phyloP scores from a whole-genome alignment of 2,113 vertebrate species.

The Chionodraco myersi region DNA sequence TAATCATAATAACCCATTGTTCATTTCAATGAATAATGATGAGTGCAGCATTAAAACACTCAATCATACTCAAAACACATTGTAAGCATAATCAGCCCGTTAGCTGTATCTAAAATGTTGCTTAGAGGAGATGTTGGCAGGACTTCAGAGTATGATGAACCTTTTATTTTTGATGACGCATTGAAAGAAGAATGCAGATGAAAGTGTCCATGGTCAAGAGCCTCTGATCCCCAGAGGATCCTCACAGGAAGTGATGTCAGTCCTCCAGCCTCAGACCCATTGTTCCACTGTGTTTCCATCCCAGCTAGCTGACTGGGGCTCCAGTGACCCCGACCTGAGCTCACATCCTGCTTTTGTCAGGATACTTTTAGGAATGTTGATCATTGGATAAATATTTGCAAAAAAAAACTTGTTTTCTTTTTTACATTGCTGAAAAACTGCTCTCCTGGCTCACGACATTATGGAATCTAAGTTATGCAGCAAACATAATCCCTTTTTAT shows the following conservation, averaged over 20 bases:
- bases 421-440: slow-evolving; percentile 37
- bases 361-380: slow-evolving; percentile 72
- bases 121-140: not conserved
- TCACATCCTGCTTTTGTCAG: slow-evolving; percentile 84
- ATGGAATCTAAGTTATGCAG: too few species aligned
- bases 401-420: slow-evolving; percentile 52
- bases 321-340: slow-evolving; percentile 60
- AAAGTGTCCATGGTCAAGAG: slow-evolving; percentile 9
- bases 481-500: not conserved
- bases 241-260: slow-evolving; percentile 75
- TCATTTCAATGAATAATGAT: not conserved
- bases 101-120: not conserved
- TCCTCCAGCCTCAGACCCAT: slow-evolving; percentile 61
- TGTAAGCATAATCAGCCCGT: not conserved
- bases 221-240: slow-evolving; percentile 30
- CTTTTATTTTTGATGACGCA: not conserved
- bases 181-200: too few species aligned
- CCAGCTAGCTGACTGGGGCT: slow-evolving; percentile 33
- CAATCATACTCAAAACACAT: not conserved
- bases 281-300: slow-evolving; percentile 70
- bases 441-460: not conserved
- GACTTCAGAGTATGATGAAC: not conserved
- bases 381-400: slow-evolving; percentile 75
- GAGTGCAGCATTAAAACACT: not conserved
- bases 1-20: not conserved